These are phyloP conservation scores for Elaphurus davidianus DNA, from an alignment of 2,113 vertebrate genomes.

Conservation along the genomic window DNA sequence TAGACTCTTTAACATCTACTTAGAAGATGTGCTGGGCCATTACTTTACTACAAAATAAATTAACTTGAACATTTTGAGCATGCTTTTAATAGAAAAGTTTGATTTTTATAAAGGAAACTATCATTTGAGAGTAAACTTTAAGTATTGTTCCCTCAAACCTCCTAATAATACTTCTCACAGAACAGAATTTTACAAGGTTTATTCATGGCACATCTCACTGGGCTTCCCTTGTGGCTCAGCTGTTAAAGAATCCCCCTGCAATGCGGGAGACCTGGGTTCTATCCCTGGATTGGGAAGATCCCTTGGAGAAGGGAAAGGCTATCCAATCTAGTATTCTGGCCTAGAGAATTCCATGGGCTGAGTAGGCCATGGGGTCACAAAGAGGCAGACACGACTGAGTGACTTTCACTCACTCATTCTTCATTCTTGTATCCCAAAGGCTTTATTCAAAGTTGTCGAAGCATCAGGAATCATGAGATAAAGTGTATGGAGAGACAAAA, in stretches of 20 bases:
- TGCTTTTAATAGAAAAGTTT: constrained; percentile 31
- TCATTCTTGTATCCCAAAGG: neutral
- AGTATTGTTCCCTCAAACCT: constrained; percentile 2
- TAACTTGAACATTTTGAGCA: constrained; percentile 43
- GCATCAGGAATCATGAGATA: neutral
- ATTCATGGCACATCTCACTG: neutral
- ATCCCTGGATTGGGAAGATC: neutral
- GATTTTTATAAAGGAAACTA: constrained; percentile 32
- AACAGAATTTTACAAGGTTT: neutral
- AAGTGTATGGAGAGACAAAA: neutral
- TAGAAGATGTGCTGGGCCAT: constrained; percentile 4
- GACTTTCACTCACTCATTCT: neutral
- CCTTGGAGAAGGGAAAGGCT: neutral
- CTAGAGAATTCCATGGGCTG: neutral
- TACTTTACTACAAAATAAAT: constrained; percentile 18
- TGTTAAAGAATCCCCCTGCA: neutral
- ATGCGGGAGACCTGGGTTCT: neutral
- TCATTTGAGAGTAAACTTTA: constrained; percentile 37
- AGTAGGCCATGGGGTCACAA: neutral
- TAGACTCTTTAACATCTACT: constrained; percentile 25
- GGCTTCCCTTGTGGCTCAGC: neutral
- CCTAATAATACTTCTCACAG: neutral
- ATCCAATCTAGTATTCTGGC: neutral
- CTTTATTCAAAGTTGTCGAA: neutral
- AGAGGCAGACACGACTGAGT: neutral